These are phyloP conservation scores for Tricholaema leucomelas DNA, from an alignment of 2,113 vertebrate genomes.

Conservation along the genomic window DNA sequence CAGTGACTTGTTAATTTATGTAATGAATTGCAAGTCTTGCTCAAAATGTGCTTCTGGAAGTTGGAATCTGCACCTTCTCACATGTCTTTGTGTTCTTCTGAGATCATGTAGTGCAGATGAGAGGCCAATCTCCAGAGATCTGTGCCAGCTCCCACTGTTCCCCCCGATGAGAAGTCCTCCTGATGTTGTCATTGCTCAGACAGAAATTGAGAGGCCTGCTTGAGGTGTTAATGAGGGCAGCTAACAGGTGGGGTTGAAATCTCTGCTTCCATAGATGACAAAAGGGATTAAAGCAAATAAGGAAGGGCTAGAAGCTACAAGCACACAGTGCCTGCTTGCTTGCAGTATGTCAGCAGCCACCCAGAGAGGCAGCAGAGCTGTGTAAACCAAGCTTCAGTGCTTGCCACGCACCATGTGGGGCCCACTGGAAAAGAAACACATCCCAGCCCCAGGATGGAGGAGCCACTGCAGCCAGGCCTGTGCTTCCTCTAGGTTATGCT, in stretches of 20 bases:
- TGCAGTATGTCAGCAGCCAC: background rate
- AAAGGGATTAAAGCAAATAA: background rate
- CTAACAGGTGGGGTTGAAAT: background rate
- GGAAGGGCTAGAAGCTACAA: background rate
- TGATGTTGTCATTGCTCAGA: background rate
- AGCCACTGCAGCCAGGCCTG: background rate
- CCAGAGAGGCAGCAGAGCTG: background rate
- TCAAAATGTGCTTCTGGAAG: background rate
- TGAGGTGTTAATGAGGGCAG: background rate
- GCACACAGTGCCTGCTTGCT: background rate
- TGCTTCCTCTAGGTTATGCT: background rate
- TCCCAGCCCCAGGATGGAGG: background rate
- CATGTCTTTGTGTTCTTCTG: background rate
- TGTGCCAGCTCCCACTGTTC: background rate
- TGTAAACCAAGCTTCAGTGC: background rate
- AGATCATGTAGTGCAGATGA: background rate
- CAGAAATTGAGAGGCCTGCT: background rate
- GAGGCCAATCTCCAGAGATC: background rate
- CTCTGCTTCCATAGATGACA: background rate
- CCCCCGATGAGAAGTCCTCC: background rate
- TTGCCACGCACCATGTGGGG: background rate
- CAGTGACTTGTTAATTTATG: background rate
- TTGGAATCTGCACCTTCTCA: background rate
- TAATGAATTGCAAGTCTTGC: background rate
- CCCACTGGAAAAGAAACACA: accelerated